Percentiles rank a stretch among this genome's conserved stretches.
These are phyloP conservation scores for Zalophus californianus DNA, from an alignment of 2,797 vertebrate genomes.

Conservation along the genomic window DNA sequence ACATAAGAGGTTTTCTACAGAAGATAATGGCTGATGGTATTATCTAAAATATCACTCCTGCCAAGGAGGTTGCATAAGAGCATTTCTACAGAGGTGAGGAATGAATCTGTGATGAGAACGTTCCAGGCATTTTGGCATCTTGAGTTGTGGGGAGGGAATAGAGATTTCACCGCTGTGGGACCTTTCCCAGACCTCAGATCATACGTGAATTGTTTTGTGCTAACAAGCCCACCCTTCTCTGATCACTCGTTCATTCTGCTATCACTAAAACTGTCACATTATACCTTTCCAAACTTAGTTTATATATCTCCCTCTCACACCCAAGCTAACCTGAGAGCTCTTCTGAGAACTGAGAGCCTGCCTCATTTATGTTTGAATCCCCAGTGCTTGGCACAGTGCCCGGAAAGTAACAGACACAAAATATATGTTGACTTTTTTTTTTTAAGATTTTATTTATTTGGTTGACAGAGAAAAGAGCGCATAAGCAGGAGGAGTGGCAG, in stretches of 20 bases:
- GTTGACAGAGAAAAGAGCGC: too few relatives aligned
- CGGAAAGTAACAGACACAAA: neutral
- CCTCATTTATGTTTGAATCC: constrained; percentile 12
- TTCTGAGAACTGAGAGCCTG: neutral
- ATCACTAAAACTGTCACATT: neutral
- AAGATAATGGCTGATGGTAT: neutral
- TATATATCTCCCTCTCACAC: neutral
- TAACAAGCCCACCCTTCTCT: neutral
- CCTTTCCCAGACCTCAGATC: neutral
- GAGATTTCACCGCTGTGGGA: neutral
- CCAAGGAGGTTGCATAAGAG: neutral
- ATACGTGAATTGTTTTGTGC: neutral
- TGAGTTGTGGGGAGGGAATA: neutral
- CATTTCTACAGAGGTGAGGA: neutral
- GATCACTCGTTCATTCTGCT: neutral
- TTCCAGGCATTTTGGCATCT: neutral
- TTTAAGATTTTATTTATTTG: too few relatives aligned
- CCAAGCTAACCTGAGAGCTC: neutral
- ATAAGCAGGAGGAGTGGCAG: too few relatives aligned
- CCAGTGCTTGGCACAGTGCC: neutral
- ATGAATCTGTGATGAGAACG: neutral
- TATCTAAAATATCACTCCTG: neutral
- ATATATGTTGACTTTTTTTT: neutral
- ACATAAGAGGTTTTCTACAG: constrained; percentile 22
- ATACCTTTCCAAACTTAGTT: neutral